Evolutionary conservation across 2,797 vertebrate species (phyloP), one percentile per base, ranked within the genome.

Genomic region (Pipistrellus nathusii): DNA sequence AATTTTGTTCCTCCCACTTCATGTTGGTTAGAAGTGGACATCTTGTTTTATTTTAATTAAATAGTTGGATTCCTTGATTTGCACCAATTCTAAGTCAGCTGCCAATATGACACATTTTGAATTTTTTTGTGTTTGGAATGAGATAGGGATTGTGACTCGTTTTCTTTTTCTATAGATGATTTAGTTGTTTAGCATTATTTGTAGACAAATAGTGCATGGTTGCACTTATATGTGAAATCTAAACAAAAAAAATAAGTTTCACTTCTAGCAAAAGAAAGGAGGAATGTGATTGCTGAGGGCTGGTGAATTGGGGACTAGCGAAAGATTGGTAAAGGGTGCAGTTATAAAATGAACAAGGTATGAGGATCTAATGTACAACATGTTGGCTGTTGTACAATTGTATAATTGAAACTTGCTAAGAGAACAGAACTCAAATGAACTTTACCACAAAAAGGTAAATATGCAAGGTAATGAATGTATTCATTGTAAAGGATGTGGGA

Each of bases 31-130:
- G 53, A 84, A 84, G 18, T 85, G 3, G 55, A 91, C 87, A 14
- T 88, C 55, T 68, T 89, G 9, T 30, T 90, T 59, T 88, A 25
- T 55, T 92, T 92, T 82, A 77, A 76, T 81, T 85, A 38, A 66
- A 53, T n/a, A 77, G 18, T 41, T 48, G 27, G 23, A 66, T 81
- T 82, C 44, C 66, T 20, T 94, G 10, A 13, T 94, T 91, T 77
- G n/a, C 17, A 55, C 8, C 48, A 46, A 21, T 66, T 89, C 23
- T 91, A 30, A 90, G 44, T 87, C 46, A 94, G 62, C 41, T 76
- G 53, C 23, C 53, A 83, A 3, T 46, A 23, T 46, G 53, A 35
- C 27, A 13, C 23, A 85, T 32, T 84, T 78, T 71, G 13, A 71
- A 32, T 66, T 81, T 85, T 88, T 88, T 85, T 32, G 9, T 68